phyloP scores from a whole-genome alignment of 2,797 vertebrate genomes.

The Molossus alvarezi region DNA sequence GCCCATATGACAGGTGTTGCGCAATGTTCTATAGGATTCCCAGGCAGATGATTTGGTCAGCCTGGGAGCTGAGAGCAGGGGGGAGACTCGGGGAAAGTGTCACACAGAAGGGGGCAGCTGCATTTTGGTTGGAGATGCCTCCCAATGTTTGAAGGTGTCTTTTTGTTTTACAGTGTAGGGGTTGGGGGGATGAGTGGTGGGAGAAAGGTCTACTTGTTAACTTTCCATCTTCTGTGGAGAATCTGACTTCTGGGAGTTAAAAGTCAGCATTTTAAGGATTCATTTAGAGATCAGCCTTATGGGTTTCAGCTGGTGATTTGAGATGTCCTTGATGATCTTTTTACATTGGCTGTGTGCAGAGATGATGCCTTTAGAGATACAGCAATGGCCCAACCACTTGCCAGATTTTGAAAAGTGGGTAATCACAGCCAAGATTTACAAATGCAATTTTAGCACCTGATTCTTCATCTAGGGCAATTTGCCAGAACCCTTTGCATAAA shows the following conservation, averaged over 20 bases:
- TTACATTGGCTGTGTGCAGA: background rate
- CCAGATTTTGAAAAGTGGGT: conserved; percentile 48
- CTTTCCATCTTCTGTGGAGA: background rate
- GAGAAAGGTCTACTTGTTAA: background rate
- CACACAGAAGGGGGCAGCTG: background rate
- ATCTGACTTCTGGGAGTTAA: background rate
- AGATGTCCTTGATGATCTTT: too few species aligned
- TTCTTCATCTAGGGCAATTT: conserved; percentile 56
- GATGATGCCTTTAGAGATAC: background rate
- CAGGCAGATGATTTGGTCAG: background rate
- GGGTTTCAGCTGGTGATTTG: too few species aligned
- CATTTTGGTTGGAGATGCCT: background rate
- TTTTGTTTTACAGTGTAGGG: background rate
- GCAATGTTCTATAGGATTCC: background rate
- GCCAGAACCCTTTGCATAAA: conserved; percentile 51
- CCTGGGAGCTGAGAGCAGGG: background rate
- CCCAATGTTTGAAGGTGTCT: background rate
- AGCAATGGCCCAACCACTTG: background rate
- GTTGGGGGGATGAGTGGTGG: background rate
- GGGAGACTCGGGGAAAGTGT: background rate
- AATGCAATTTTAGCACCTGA: conserved; percentile 10
- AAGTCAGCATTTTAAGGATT: background rate
- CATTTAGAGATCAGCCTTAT: too few species aligned
- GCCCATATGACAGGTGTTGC: background rate
- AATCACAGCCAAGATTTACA: background rate